Base-by-base conservation (phyloP, 2,888 invertebrate species). In the Tupiocoris notatus region DNA sequence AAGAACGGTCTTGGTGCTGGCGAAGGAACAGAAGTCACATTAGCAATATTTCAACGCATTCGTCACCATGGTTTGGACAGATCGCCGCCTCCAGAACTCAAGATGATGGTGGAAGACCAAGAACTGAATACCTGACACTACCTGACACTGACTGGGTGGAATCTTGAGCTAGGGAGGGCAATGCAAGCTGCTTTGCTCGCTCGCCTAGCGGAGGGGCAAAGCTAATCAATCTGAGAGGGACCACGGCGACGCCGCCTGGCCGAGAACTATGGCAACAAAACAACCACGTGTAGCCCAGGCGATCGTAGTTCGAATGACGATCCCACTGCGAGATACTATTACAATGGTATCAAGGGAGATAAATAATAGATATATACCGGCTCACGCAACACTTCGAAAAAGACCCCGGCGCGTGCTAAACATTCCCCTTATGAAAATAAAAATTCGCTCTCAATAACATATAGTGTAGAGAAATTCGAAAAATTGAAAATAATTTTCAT, bases 141-240 rank as follows among this genome's bases (percentile, higher is more conserved):
- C 70, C 70, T 59, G 70, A 70, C 70, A 70, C 70, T 24, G 59
- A 56, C 56, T 22, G 25, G 65, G 65, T 39, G 39, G 39, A 7
- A 7, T 39, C 39, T 39, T 39, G 39, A 3, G 39, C 39, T 39
- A 12, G 39, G 39, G 39, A 39, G 39, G 39, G 39, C 3, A 3
- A 7, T 3, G 39, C 39, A 7, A n/a, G n/a, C n/a, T n/a, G 39
- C 39, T 39, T 3, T 39, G 6, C 39, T 39, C 39, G 39, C 39
- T 39, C 18, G 59, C 22, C 21, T 22, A 23, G 22, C 23, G 59
- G 20, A 39, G 68, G 58, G 70, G 70, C 70, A 24, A 39, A 39
- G 70, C 70, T 70, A 70, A 70, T 70, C 70, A 70, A 70, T 70
- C 70, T 70, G 39, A 39, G 12, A 39, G 39, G 39, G 39, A 3